A percentile compares a stretch with the other conserved stretches of the same genome.
Evolutionary conservation across 1,140 invertebrate genomes (phyloP).

Genomic region (Ladona fulva): DNA sequence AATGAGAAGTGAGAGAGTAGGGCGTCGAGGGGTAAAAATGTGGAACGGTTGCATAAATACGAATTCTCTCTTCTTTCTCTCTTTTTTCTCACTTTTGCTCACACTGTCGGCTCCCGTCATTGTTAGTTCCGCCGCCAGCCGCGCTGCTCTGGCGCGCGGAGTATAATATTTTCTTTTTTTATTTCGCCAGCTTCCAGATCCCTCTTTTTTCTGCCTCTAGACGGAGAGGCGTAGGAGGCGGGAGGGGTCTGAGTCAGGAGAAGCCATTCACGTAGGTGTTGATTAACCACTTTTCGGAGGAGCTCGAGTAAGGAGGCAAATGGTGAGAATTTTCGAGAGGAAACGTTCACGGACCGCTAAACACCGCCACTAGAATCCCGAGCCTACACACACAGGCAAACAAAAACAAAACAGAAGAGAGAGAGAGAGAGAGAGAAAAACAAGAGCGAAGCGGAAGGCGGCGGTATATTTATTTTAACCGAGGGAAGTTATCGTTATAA

Average conservation of each 20-base stretch:
- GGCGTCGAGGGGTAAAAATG: slow-evolving; percentile 2
- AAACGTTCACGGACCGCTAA: neutral
- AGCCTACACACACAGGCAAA: neutral
- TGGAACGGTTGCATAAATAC: slow-evolving; percentile 9
- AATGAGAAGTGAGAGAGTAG: neutral
- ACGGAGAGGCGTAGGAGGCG: neutral
- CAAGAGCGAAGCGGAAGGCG: too few species aligned
- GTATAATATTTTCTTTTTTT: neutral
- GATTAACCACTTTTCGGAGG: slow-evolving; percentile 4
- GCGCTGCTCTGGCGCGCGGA: neutral
- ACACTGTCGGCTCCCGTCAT: neutral
- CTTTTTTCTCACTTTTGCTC: neutral
- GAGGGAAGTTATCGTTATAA: too few species aligned
- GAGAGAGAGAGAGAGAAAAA: too few species aligned
- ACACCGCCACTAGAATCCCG: slow-evolving; percentile 6
- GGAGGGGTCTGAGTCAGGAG: neutral
- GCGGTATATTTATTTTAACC: too few species aligned
- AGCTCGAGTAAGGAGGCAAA: neutral
- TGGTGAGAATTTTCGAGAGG: slow-evolving; percentile 4
- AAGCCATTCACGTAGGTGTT: slow-evolving; percentile 8
- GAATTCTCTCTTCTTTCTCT: neutral
- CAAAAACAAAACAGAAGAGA: neutral
- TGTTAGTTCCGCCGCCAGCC: neutral
- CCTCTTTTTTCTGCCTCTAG: neutral
- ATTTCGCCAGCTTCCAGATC: neutral